These are phyloP conservation scores for Pogonocichla stellata DNA, from an alignment of 2,113 vertebrate species.

Conservation along the genomic window DNA sequence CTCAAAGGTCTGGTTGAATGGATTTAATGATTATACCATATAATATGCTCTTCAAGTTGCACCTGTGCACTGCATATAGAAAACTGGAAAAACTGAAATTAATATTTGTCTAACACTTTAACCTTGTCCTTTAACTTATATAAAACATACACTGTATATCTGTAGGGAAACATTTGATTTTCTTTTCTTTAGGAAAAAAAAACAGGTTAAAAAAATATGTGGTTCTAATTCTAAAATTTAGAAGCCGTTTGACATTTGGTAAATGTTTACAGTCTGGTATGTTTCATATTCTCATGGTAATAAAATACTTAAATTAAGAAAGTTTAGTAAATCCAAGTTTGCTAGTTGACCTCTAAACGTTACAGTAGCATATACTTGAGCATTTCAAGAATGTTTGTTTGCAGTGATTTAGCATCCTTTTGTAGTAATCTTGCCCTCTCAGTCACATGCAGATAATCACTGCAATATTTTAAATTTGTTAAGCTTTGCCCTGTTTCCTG, in stretches of 20 bases:
- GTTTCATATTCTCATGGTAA: background rate
- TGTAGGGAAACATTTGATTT: conserved; percentile 54
- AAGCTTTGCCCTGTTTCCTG: conserved; percentile 5
- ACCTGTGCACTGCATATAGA: conserved; percentile 85
- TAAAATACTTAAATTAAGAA: background rate
- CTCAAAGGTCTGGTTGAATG: conserved; percentile 85
- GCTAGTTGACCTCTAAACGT: background rate
- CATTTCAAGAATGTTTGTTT: background rate
- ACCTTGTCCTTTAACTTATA: conserved; percentile 79
- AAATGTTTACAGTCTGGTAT: background rate
- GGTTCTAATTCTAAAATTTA: conserved; percentile 32
- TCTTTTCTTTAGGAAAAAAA: background rate
- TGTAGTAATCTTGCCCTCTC: background rate
- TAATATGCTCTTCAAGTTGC: conserved; percentile 80
- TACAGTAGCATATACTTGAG: background rate
- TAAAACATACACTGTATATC: conserved; percentile 65
- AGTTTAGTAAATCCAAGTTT: background rate
- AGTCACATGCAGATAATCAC: background rate
- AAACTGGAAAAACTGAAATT: conserved; percentile 79
- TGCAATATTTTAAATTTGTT: background rate
- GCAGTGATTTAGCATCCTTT: background rate
- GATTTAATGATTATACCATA: conserved; percentile 84
- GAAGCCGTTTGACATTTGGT: background rate
- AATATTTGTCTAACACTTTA: conserved; percentile 84
- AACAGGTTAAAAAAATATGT: conserved; percentile 6